Base-by-base conservation (phyloP, 2,888 invertebrate genomes). In the Mythimna ferrago region DNA sequence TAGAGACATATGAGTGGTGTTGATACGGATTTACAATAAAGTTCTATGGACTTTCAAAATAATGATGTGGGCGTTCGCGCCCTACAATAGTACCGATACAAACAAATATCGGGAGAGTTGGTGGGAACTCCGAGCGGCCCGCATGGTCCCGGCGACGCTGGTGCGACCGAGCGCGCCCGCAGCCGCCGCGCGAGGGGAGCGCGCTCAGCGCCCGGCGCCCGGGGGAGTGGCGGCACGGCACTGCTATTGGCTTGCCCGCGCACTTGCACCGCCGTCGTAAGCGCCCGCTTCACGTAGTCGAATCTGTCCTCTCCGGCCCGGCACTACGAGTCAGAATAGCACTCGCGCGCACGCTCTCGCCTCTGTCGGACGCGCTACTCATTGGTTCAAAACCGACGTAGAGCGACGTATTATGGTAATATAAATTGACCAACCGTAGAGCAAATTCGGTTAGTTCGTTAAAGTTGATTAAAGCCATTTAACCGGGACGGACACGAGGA, bases 391-490 rank as follows among this genome's bases (percentile, higher is more conserved):
- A 88, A 83, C 81, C 82, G 84, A 80, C 85, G 85, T 91, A 87
- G 87, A 86, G 86, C 87, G 87, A 86, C 91, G 92, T 93, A 95
- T 95, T 95, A 96, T 96, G 94, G 94, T 95, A 96, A 96, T 96
- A 96, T 96, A 96, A 96, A 96, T 96, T 96, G 96, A 94, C 96
- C 96, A 96, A 96, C 96, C 95, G 94, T 92, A 93, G 95, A 92
- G 90, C 95, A 94, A 96, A 95, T 95, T 96, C 93, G 94, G 95
- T 96, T 96, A 96, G 96, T 96, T 96, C 95, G 96, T 96, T 96
- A 96, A 96, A 95, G 96, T 94, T 96, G 96, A 96, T 96, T 96
- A 96, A 96, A 96, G 96, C 93, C 96, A 96, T 96, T 96, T 96
- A 96, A 96, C 94, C 95, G 93, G 94, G 92, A 94, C 95, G 94